Evolutionary conservation across 2,888 invertebrate genomes (phyloP).

Genomic region (Cataglyphis rosenhaueri): DNA sequence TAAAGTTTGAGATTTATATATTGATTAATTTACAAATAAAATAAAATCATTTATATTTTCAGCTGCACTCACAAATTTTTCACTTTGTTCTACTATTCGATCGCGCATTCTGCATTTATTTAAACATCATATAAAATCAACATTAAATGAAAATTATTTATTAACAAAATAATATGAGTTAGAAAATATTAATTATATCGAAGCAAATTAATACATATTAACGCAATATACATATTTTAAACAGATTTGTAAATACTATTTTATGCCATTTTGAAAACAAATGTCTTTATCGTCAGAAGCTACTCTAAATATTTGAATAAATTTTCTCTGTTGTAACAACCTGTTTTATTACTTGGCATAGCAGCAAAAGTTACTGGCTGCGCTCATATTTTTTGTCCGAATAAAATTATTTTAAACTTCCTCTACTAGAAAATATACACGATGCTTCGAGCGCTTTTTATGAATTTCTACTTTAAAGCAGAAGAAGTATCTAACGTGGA

Average conservation of each 20-base stretch:
- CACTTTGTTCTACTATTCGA: background rate
- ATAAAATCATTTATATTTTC: background rate
- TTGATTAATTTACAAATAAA: background rate
- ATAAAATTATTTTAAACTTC: conserved; percentile 50
- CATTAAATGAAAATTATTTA: background rate
- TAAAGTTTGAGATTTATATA: background rate
- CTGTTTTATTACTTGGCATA: conserved; percentile 29
- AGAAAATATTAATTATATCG: background rate
- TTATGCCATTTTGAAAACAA: conserved; percentile 6
- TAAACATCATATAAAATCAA: background rate
- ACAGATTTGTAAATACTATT: background rate
- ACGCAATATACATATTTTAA: background rate
- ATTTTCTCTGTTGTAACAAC: conserved; percentile 36
- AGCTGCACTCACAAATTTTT: background rate
- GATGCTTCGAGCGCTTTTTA: conserved; percentile 33
- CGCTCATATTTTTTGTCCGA: conserved; percentile 27
- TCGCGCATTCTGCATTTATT: conserved; percentile 2
- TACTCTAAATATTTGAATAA: conserved; percentile 31
- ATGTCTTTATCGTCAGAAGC: conserved; percentile 7
- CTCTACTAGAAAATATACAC: conserved; percentile 35
- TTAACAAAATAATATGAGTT: background rate
- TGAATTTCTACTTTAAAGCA: conserved; percentile 17
- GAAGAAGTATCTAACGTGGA: conserved; percentile 37
- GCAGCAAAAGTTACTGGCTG: conserved; percentile 35
- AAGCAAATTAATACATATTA: background rate